Percentiles rank a stretch among this genome's conserved stretches.
Evolutionary conservation across 2,113 vertebrate species (phyloP).

Genomic region (Hemibagrus wyckioides): DNA sequence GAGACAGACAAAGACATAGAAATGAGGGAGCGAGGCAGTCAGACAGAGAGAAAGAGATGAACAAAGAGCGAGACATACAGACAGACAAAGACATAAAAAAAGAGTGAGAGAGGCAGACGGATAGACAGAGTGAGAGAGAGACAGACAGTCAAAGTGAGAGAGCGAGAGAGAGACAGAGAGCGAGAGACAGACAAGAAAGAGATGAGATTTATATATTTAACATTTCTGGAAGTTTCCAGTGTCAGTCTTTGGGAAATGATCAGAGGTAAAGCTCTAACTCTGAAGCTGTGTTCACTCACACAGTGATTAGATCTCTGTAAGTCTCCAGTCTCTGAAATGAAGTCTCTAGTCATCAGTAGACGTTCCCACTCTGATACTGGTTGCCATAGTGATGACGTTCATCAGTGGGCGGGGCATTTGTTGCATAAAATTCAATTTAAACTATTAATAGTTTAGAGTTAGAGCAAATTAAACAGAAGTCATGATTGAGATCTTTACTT

Average conservation of each 20-base stretch:
- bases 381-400: too few relatives aligned
- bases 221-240: neutral
- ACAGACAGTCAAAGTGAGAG: slow-evolving; percentile 72
- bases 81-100: too few relatives aligned
- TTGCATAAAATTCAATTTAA: too few relatives aligned
- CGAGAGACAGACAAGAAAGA: slow-evolving; percentile 67
- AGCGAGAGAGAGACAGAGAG: neutral
- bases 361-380: too few relatives aligned
- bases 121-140: neutral
- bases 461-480: neutral
- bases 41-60: neutral
- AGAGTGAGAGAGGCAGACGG: slow-evolving; percentile 65
- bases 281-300: neutral
- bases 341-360: too few relatives aligned
- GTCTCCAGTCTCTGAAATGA: too few relatives aligned
- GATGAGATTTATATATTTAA: neutral
- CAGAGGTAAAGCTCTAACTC: neutral
- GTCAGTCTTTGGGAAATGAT: neutral
- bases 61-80: too few relatives aligned
- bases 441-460: neutral
- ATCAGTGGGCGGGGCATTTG: too few relatives aligned
- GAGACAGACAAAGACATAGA: too few relatives aligned
- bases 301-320: too few relatives aligned
- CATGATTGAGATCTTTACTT: neutral
- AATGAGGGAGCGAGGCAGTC: slow-evolving; percentile 71